Evolutionary conservation across 2,797 vertebrate species (phyloP), one percentile per base, ranked within the genome.

Genomic region (Vireo griseus): DNA sequence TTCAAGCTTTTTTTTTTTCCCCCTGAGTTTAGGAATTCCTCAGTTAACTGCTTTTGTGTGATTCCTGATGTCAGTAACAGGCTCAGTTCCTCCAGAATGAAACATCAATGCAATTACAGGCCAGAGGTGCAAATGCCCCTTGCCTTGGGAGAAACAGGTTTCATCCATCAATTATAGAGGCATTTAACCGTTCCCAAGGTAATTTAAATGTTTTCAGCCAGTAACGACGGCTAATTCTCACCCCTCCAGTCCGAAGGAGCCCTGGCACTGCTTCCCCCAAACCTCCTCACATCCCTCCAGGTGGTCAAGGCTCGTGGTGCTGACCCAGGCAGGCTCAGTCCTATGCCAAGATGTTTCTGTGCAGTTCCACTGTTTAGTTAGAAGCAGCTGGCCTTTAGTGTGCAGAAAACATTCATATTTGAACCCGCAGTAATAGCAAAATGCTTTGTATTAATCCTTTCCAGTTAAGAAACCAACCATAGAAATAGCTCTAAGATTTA

Each of bases 121-220:
- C 68, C 72, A 94, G 87, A 89, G 78, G 78, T 86, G 57, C 82
- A 80, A 90, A 57, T 86, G 65, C 50, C 82, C 35, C 20, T 91
- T 83, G 87, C 87, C 82, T 91, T 91, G 85, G 92, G 85, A 96
- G 82, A 92, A 92, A 75, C 31, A 35, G 87, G 52, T 68, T 92
- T 86, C 61, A 72, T 90, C 78, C 82, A 76, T 91, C 84, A 84
- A 54, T 94, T 77, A 91, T 16, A 91, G 57, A 88, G 79, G n/a
- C 68, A 65, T 88, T 91, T 90, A 83, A 74, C 39, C n/a, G 10
- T 91, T 94, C 87, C 75, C 85, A 72, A 68, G 82, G 79, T 83
- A 88, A 74, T 90, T 84, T 25, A 77, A 88, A 61, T 65, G 85
- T 86, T 90, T 91, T 72, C 72, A 88, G 82, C 48, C 85, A 58